Evolutionary conservation across 2,888 invertebrate species (phyloP), one percentile per base, ranked within the genome.

Genomic region (Lottia scabra): DNA sequence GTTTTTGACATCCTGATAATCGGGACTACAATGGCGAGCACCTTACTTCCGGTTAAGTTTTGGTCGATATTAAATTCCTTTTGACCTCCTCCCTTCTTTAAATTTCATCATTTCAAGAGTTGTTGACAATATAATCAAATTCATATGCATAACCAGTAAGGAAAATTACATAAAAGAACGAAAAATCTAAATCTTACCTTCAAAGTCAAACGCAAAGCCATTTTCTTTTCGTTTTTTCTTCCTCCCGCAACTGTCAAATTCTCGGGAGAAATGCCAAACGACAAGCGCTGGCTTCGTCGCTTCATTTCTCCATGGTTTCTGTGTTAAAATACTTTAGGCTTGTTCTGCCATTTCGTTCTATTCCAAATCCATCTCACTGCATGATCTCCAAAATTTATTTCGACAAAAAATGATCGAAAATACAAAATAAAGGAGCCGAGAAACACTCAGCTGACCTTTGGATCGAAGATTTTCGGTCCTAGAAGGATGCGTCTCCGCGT

Each of bases 391-490:
- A 62, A 65, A 62, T 63, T 62, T 56, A 66, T 45, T 23, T 48
- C 66, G 43, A 70, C 56, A 64, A 38, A 65, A 64, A 70, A 27
- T 30, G 66, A 56, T 65, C 70, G 70, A 70, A 70, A 65, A 65
- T 12, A 69, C 63, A 38, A 63, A 63, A 67, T 63, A 63, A 67
- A 45, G 67, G 67, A 71, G 67, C 71, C 67, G 67, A 67, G 63
- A 63, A 66, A 67, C 46, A 67, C 71, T 71, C 71, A 71, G 71
- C 71, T 67, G 71, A 67, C 71, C 71, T 71, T 71, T 67, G 71
- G 71, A 71, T 67, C 45, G 71, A 71, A 56, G 70, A 65, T 70
- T 65, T 27, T 56, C 56, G 56, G 43, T 19, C 48, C 43, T 66
- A 26, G 23, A 19, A 66, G 70, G 70, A 70, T 43, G 38, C 43